phyloP scores from a whole-genome alignment of 2,113 vertebrate genomes.

The Pogona vitticeps region DNA sequence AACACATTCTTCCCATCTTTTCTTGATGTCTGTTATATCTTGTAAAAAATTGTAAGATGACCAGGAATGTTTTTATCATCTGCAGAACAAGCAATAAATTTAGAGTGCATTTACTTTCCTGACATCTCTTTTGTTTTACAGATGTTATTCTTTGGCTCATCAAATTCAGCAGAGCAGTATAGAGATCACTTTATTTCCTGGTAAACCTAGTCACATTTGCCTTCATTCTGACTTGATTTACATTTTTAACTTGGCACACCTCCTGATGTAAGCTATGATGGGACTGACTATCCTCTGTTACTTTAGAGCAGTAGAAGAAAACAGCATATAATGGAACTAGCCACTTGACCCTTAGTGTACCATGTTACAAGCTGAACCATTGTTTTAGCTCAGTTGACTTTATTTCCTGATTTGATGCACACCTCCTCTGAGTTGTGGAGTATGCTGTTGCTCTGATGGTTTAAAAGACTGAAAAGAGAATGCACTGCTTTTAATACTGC shows the following conservation, averaged over 20 bases:
- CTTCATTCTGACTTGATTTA: not conserved
- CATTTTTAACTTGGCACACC: not conserved
- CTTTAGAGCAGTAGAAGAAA: too few species aligned
- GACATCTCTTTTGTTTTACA: not conserved
- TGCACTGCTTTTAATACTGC: too few species aligned
- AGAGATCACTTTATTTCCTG: not conserved
- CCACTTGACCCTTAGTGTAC: too few species aligned
- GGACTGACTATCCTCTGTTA: not conserved
- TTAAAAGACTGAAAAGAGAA: too few species aligned
- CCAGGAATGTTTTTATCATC: constrained; percentile 5
- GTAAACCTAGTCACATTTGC: not conserved
- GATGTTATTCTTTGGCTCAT: not conserved
- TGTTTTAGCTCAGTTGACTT: too few species aligned
- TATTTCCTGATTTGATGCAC: too few species aligned
- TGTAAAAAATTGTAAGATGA: not conserved
- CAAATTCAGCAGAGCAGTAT: not conserved
- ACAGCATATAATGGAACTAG: not conserved
- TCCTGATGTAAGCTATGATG: not conserved
- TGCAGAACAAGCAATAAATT: not conserved
- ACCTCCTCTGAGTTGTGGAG: too few species aligned
- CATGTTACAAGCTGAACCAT: too few species aligned
- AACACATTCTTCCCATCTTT: accelerated
- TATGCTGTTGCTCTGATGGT: too few species aligned
- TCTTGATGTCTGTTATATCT: accelerated
- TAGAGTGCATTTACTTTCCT: not conserved